These are phyloP conservation scores for Sylvilagus bachmani DNA, from an alignment of 2,113 vertebrate species.

Conservation along the genomic window DNA sequence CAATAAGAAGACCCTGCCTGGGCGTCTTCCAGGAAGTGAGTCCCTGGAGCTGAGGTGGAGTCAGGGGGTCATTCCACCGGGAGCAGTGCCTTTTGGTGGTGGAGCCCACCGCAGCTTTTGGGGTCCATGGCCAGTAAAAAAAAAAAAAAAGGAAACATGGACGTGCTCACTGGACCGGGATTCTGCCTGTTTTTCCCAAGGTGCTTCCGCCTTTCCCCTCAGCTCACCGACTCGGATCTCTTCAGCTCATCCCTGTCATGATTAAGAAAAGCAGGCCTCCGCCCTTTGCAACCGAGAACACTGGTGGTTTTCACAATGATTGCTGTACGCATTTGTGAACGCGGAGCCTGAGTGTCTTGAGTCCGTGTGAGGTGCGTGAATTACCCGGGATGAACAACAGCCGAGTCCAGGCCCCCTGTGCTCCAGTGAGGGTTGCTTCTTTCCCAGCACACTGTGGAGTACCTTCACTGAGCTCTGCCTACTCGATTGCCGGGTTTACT, in stretches of 20 bases:
- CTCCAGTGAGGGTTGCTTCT: not conserved
- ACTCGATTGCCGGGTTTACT: not conserved
- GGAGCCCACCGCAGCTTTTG: not conserved
- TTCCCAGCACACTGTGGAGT: not conserved
- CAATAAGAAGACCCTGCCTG: not conserved
- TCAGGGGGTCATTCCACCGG: fast-evolving
- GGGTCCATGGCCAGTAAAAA: not conserved
- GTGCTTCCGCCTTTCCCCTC: not conserved
- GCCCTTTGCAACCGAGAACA: not conserved
- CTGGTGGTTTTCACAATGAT: not conserved
- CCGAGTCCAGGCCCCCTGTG: not conserved
- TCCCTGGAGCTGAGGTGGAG: not conserved
- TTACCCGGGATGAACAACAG: not conserved
- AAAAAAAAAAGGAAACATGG: no score
- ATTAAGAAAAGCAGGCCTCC: not conserved
- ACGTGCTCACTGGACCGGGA: not conserved
- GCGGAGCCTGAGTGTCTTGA: not conserved
- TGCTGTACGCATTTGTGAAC: not conserved
- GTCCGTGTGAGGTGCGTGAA: not conserved
- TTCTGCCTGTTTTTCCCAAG: not conserved
- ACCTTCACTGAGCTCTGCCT: not conserved
- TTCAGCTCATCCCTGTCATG: not conserved
- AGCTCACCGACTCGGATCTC: not conserved
- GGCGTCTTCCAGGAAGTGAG: not conserved
- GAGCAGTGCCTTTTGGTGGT: fast-evolving